phyloP scores from a whole-genome alignment of 53 echinoderm and acorn worm genomes.

The Paracentrotus lividus region DNA sequence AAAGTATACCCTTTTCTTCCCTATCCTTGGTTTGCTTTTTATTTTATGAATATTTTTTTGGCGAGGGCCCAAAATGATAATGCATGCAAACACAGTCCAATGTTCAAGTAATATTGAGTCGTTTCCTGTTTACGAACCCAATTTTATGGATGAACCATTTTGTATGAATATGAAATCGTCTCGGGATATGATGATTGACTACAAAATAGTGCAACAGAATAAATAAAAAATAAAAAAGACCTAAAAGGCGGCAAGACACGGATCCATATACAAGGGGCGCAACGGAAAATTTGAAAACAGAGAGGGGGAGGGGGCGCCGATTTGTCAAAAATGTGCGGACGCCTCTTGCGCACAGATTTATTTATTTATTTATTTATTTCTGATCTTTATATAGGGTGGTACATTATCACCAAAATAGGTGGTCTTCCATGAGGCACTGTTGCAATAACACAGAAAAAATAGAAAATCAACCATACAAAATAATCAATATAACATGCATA shows the following conservation, averaged over 20 bases:
- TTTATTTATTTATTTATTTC: too few relatives aligned
- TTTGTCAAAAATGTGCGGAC: too few relatives aligned
- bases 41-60: constrained; percentile 10
- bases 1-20: not conserved
- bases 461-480: too few relatives aligned
- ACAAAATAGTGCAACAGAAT: not conserved
- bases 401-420: too few relatives aligned
- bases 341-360: too few relatives aligned
- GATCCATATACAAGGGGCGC: too few relatives aligned
- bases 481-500: too few relatives aligned
- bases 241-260: not conserved
- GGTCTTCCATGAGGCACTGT: too few relatives aligned
- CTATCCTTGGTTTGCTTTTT: not conserved
- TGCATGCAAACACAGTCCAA: constrained; percentile 41
- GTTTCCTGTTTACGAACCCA: constrained; percentile 40
- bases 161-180: constrained; percentile 1
- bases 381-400: too few relatives aligned
- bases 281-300: not conserved
- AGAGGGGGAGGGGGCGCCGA: too few relatives aligned
- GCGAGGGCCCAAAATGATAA: constrained; percentile 35
- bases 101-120: constrained; percentile 21
- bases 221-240: not conserved
- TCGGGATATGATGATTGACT: not conserved
- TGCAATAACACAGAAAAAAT: too few relatives aligned
- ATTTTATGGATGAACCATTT: constrained; percentile 37